Percentiles rank a stretch among this genome's conserved stretches.
Conservation (phyloP, 2,797 vertebrate species). For the Vultur gryphus region DNA sequence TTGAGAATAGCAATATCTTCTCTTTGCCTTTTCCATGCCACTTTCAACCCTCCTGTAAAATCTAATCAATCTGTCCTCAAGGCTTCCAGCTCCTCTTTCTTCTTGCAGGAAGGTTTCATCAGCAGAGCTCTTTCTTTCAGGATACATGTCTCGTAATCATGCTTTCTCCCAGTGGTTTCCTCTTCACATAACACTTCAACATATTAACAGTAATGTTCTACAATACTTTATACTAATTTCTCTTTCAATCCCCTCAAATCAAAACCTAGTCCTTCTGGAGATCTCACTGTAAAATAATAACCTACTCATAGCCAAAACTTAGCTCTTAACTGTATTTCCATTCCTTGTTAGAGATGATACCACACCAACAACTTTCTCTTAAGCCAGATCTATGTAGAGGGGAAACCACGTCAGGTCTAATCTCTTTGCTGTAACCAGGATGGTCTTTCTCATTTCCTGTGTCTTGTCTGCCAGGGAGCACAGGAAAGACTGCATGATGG, state of each 20-base stretch:
- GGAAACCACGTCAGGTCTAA: neutral
- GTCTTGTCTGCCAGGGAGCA: neutral
- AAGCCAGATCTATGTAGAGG: neutral
- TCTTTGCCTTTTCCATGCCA: neutral
- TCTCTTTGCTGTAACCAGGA: neutral
- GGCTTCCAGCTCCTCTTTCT: neutral
- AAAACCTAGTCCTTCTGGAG: neutral
- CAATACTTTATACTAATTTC: neutral
- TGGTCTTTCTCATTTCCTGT: neutral
- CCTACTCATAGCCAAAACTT: neutral
- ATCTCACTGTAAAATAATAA: neutral
- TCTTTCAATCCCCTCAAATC: neutral
- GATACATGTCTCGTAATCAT: neutral
- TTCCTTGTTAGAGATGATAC: neutral
- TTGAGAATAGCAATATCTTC: neutral
- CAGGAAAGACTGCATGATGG: rapidly evolving
- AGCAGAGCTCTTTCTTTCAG: neutral
- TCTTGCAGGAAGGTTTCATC: neutral
- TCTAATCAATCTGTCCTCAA: neutral
- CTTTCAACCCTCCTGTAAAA: neutral
- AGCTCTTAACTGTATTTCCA: neutral
- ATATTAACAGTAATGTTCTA: neutral
- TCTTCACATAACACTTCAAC: neutral
- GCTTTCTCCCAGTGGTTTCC: neutral
- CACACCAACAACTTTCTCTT: neutral